Percentiles rank a stretch among this genome's conserved stretches.
Conservation (phyloP, 2,113 vertebrate species). For the Erpornis zantholeuca region DNA sequence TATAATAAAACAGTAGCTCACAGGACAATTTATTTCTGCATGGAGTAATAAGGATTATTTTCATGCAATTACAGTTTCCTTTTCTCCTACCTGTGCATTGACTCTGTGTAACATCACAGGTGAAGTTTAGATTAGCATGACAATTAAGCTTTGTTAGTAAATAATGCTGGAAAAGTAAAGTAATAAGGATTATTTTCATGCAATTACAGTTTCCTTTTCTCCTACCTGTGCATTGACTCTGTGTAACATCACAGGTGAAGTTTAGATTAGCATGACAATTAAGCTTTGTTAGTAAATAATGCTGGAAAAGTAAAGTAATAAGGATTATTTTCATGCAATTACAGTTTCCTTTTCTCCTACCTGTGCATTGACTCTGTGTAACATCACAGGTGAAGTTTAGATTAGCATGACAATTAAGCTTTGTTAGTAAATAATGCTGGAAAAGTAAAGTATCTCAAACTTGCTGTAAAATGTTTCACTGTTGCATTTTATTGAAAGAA, state of each 20-base stretch:
- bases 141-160: background rate
- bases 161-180: no score
- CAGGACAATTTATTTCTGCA: background rate
- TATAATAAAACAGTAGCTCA: background rate
- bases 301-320: no score
- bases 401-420: background rate
- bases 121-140: background rate
- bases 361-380: background rate
- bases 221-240: background rate
- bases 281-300: background rate
- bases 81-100: background rate
- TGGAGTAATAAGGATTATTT: background rate
- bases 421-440: background rate
- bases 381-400: background rate
- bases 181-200: background rate
- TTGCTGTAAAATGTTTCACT: background rate
- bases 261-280: background rate
- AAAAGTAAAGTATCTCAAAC: background rate
- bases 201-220: background rate
- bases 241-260: background rate
- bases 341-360: background rate
- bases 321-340: background rate
- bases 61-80: background rate
- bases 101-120: background rate
- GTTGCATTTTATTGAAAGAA: constrained; percentile 16